Evolutionary conservation across 2,888 invertebrate genomes (phyloP), one percentile per base, ranked within the genome.

Genomic region (Mactromeris polynyma): DNA sequence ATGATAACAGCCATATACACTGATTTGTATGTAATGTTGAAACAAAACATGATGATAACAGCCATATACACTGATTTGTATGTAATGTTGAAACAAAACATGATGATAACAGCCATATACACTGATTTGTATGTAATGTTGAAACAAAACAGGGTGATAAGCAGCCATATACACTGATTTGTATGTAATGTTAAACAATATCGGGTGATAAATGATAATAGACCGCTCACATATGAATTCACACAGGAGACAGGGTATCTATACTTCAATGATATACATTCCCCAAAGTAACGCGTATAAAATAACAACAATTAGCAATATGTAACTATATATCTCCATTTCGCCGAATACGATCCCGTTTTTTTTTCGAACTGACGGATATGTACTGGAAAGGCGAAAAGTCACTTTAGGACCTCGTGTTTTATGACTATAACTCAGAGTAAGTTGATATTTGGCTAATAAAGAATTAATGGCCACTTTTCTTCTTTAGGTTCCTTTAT

Each of bases 391-490:
- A 73, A 73, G 14, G 21, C 19, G 36, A 73, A 19, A 58, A 36
- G 33, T 36, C 36, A 73, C 73, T 73, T 73, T 36, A 73, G 73
- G 73, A 33, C 36, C 33, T 73, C 73, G 73, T 73, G 73, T 17
- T 73, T 36, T 36, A 36, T 36, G 36, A 19, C 73, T 17, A 73
- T 73, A 73, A 73, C 73, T 73, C 19, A n/a, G 1, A n/a, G 73
- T 36, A 73, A 73, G 73, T 36, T 36, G 33, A 73, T 73, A 73
- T 73, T 73, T 73, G 73, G 19, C 33, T 73, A 73, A 36, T 73
- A 73, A 73, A 73, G 73, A 73, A 73, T 73, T 73, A 73, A 73
- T 73, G 73, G 14, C 73, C 33, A 36, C 73, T 36, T 73, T 73
- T 73, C 58, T 64, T 64, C 58, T 64, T 64, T 64, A 11, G 0